A percentile compares a stretch with the other conserved stretches of the same genome.
These are phyloP conservation scores for Phenganax stokvisi DNA, from an alignment of 92 coral and sea anemone genomes.

Conservation along the genomic window DNA sequence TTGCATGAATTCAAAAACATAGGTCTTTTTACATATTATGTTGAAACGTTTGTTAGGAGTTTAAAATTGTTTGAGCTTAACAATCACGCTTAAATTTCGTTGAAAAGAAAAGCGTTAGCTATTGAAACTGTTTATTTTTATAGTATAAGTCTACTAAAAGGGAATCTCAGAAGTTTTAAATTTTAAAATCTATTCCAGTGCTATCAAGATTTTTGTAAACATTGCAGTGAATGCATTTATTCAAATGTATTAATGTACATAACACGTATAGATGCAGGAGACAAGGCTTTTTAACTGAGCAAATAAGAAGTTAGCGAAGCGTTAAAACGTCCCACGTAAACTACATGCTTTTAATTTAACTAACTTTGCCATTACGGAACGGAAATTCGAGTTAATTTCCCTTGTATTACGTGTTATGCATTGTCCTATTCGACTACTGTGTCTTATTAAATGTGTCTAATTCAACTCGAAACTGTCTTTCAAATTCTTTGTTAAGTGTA, in stretches of 20 bases:
- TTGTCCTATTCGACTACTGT: not conserved
- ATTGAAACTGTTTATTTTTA: no score
- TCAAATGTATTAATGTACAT: slow-evolving; percentile 1
- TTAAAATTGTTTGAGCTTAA: no score
- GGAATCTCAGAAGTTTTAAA: no score
- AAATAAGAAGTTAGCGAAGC: not conserved
- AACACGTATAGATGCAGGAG: not conserved
- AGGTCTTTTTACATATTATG: no score
- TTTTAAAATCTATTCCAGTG: not conserved
- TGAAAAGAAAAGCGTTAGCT: no score
- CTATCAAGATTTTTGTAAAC: not conserved
- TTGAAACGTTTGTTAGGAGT: no score
- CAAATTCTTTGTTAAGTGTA: not conserved
- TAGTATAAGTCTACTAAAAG: no score
- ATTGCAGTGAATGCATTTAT: not conserved
- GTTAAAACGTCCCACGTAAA: not conserved
- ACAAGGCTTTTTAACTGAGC: slow-evolving; percentile 11
- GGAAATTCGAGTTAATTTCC: slow-evolving; percentile 14
- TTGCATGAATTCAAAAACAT: no score
- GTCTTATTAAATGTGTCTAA: not conserved
- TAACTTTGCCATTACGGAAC: not conserved
- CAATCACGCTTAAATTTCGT: no score
- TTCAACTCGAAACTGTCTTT: not conserved
- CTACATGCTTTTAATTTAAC: not conserved
- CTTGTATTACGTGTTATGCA: not conserved